These are phyloP conservation scores for Phalacrocorax pelagicus DNA, from an alignment of 2,113 vertebrate species.

Conservation along the genomic window DNA sequence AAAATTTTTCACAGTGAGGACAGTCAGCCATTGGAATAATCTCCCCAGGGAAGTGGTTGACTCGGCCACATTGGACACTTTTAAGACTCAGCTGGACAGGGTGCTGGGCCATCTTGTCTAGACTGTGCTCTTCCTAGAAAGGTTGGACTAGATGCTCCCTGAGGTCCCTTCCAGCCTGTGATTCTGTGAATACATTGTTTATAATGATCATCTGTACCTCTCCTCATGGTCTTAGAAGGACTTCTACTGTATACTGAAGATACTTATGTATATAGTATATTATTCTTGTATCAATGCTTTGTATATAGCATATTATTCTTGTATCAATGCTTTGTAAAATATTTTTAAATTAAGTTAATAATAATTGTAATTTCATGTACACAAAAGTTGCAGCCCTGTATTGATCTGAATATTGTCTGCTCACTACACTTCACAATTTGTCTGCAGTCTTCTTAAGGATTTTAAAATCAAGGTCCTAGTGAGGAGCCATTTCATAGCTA, in stretches of 20 bases:
- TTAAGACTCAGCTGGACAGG: too few relatives aligned
- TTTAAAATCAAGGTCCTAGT: neutral
- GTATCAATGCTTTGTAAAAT: neutral
- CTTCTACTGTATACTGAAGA: neutral
- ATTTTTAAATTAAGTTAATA: neutral
- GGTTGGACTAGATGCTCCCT: too few relatives aligned
- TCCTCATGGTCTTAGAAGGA: neutral
- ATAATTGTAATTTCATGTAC: neutral
- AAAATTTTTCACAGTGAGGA: too few relatives aligned
- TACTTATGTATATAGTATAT: neutral
- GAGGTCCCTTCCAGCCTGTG: too few relatives aligned
- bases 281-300: neutral
- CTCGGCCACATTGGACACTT: too few relatives aligned
- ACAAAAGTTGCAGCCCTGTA: neutral
- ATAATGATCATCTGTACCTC: neutral
- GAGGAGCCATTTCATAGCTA: neutral
- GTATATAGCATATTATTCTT: neutral
- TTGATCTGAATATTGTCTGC: neutral
- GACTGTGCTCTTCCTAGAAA: too few relatives aligned
- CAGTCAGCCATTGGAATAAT: too few relatives aligned
- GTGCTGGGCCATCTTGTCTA: too few relatives aligned
- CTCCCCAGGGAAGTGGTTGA: too few relatives aligned
- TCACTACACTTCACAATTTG: neutral
- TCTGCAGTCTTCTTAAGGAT: neutral
- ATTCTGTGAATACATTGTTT: neutral